phyloP scores from a whole-genome alignment of 2,113 vertebrate genomes.

The Paradoxurus hermaphroditus region DNA sequence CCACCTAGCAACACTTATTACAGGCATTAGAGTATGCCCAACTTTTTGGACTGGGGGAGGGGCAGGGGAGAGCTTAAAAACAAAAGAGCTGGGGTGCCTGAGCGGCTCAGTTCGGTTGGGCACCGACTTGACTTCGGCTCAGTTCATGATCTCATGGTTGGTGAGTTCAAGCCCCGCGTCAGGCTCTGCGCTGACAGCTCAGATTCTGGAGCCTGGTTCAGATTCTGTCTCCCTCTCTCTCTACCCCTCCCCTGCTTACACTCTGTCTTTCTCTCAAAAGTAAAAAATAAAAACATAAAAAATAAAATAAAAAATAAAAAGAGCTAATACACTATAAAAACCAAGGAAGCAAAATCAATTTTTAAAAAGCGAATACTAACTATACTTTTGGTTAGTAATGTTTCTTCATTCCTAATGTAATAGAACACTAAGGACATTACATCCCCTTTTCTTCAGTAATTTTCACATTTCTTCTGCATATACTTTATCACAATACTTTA shows the following conservation, averaged over 20 bases:
- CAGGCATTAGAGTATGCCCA: not conserved
- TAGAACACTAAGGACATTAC: not conserved
- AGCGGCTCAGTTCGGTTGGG: too few relatives aligned
- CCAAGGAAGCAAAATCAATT: not conserved
- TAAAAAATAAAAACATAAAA: too few relatives aligned
- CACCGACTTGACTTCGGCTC: too few relatives aligned
- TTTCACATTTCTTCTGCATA: constrained; percentile 34
- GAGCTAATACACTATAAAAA: not conserved
- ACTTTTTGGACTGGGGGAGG: not conserved
- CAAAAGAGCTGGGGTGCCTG: not conserved
- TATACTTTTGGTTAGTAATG: constrained; percentile 15
- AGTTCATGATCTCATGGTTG: too few relatives aligned
- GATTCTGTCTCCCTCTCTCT: too few relatives aligned
- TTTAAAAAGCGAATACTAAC: not conserved
- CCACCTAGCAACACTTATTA: not conserved
- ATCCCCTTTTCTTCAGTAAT: not conserved
- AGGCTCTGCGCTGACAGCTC: too few relatives aligned
- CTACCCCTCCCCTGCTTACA: too few relatives aligned
- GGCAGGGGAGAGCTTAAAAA: not conserved
- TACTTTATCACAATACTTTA: not conserved
- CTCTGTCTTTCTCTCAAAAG: too few relatives aligned
- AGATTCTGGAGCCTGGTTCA: too few relatives aligned
- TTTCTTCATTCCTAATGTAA: not conserved
- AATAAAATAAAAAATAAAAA: too few relatives aligned
- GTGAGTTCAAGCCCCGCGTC: too few relatives aligned